Base-by-base conservation (phyloP, 2,888 invertebrate species). In the Trissolcus brochymenae region DNA sequence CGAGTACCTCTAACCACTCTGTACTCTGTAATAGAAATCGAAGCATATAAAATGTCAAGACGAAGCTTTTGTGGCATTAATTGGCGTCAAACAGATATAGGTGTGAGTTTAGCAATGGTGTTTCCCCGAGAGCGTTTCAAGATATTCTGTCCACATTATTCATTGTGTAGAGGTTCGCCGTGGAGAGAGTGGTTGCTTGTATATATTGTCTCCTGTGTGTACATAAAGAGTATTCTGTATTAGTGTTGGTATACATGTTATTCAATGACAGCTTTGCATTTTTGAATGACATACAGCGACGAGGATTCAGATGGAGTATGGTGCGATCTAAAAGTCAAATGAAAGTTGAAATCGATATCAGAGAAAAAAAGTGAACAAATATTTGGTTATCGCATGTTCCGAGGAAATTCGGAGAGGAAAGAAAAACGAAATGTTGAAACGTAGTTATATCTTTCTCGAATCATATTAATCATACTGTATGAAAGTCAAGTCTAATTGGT, bases 31-130 rank as follows among this genome's bases (percentile, higher is more conserved):
- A 35, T 35, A 35, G 35, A 35, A 46, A 46, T 53, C 16, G 61
- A 56, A 59, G 76, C 70, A 70, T 56, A 65, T 76, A 76, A 76
- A 76, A 70, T 35, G 35, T 76, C 70, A 70, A 75, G 68, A 43
- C 55, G 50, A 16, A 29, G 55, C 41, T 51, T 14, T 50, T 53
- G 40, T 60, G 50, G 57, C 51, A 59, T 78, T 71, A 65, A 66
- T 66, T 66, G 71, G 62, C 67, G 55, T 60, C 51, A 62, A 75
- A 75, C 55, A 67, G 75, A 64, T 73, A 55, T 17, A 29, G 54
- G 54, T 68, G 50, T 35, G 51, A 41, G 53, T 51, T 66, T 60
- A 41, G 56, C 51, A 41, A 17, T 17, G 64, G 64, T 60, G 66
- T 43, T 61, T 21, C 59, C 59, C 56, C 56, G 40, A 65, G 61